phyloP scores from a whole-genome alignment of 2,888 invertebrate species.

The Acronicta alni region DNA sequence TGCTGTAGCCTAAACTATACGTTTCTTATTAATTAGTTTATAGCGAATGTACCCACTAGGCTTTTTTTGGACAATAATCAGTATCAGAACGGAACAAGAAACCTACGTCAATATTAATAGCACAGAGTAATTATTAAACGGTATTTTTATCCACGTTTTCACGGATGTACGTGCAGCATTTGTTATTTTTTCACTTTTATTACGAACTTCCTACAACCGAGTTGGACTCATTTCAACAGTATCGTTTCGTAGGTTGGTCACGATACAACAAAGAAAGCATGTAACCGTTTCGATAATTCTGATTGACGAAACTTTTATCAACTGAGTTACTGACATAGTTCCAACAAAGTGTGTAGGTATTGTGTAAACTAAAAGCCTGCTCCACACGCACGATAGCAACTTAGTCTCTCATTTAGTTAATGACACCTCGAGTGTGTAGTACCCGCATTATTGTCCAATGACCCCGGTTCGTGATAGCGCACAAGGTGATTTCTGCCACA shows the following conservation, averaged over 20 bases:
- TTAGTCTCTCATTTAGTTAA: constrained; percentile 52
- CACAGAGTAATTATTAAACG: constrained; percentile 8
- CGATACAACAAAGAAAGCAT: constrained; percentile 11
- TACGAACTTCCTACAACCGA: constrained; percentile 20
- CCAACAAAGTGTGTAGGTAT: constrained; percentile 23
- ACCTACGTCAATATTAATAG: constrained; percentile 21
- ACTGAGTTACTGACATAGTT: constrained; percentile 27
- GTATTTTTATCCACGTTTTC: constrained; percentile 12
- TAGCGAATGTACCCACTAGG: too few relatives aligned
- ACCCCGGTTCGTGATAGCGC: constrained; percentile 65
- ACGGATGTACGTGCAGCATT: constrained; percentile 6
- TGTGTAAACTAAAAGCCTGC: constrained; percentile 40
- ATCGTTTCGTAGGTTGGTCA: constrained; percentile 8
- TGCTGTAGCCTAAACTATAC: too few relatives aligned
- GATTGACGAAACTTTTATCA: constrained; percentile 9
- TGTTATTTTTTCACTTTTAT: constrained; percentile 13
- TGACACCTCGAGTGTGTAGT: constrained; percentile 48
- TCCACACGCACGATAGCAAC: constrained; percentile 31
- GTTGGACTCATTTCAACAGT: constrained; percentile 10
- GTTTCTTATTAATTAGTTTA: too few relatives aligned
- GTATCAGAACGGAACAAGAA: constrained; percentile 4
- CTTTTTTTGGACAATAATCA: neutral
- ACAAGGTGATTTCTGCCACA: constrained; percentile 57
- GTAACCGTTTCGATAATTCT: too few relatives aligned
- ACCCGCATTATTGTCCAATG: constrained; percentile 65